These are phyloP conservation scores for Psittacula cyanocephala DNA, from an alignment of 2,113 vertebrate genomes.

Conservation along the genomic window DNA sequence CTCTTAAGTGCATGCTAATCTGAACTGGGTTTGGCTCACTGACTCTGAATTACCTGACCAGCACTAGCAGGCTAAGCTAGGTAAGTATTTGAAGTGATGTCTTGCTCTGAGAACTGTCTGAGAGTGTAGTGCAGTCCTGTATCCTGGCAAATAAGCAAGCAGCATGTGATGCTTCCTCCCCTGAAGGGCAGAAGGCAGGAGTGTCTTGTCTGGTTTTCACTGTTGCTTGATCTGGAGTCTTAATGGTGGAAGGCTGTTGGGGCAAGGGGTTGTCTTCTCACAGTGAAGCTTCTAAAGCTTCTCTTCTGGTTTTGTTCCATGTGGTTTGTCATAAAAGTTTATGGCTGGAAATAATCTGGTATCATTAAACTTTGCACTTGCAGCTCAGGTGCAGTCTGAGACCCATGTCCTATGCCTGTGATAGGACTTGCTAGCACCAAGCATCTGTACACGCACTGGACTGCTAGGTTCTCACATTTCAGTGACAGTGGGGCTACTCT, in stretches of 20 bases:
- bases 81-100: neutral
- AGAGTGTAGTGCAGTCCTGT: neutral
- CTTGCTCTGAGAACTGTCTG: neutral
- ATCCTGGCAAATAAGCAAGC: neutral
- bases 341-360: neutral
- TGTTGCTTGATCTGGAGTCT: neutral
- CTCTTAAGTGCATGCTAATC: neutral
- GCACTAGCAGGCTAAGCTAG: neutral
- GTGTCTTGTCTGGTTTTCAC: neutral
- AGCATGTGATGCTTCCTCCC: neutral
- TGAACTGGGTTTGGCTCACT: neutral
- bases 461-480: neutral
- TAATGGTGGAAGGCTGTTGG: neutral
- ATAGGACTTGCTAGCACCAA: neutral
- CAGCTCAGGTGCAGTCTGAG: neutral
- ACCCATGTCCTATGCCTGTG: fast-evolving
- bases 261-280: neutral
- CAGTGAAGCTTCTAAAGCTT: neutral
- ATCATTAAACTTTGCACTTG: neutral
- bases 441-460: neutral
- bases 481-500: neutral
- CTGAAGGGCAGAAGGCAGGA: neutral
- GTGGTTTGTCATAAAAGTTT: neutral
- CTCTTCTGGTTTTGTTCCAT: neutral
- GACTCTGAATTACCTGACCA: neutral